A percentile compares a stretch with the other conserved stretches of the same genome.
Conservation (phyloP, 2,797 vertebrate species). For the Monodelphis domestica region DNA sequence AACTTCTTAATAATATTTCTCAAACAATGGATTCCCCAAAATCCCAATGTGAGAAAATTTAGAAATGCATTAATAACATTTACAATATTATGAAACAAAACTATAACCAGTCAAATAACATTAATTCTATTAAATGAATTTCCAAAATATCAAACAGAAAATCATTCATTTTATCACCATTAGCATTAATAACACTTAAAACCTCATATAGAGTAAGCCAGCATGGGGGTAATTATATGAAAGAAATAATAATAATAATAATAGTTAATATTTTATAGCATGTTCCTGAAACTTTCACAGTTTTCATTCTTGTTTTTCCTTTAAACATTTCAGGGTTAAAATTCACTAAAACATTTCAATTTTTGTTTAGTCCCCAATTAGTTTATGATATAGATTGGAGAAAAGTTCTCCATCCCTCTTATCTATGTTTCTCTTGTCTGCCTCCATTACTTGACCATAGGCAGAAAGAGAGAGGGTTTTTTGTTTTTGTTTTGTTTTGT, state of each 20-base stretch:
- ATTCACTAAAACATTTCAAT: too few species aligned
- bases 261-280: too few species aligned
- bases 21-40: neutral
- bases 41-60: neutral
- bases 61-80: neutral
- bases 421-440: neutral
- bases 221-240: neutral
- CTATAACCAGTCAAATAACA: neutral
- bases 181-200: neutral
- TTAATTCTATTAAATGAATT: neutral
- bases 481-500: neutral
- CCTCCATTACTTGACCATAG: neutral
- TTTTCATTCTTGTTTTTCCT: too few species aligned
- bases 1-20: neutral
- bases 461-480: neutral
- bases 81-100: neutral
- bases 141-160: neutral
- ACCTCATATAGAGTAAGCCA: neutral
- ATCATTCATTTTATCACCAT: neutral
- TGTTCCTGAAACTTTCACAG: too few species aligned
- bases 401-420: neutral
- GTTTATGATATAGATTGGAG: neutral
- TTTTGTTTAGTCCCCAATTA: neutral
- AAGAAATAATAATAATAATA: neutral
- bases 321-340: too few species aligned